A percentile compares a stretch with the other conserved stretches of the same genome.
phyloP scores from a whole-genome alignment of 2,113 vertebrate genomes.

The Eulemur rufifrons region DNA sequence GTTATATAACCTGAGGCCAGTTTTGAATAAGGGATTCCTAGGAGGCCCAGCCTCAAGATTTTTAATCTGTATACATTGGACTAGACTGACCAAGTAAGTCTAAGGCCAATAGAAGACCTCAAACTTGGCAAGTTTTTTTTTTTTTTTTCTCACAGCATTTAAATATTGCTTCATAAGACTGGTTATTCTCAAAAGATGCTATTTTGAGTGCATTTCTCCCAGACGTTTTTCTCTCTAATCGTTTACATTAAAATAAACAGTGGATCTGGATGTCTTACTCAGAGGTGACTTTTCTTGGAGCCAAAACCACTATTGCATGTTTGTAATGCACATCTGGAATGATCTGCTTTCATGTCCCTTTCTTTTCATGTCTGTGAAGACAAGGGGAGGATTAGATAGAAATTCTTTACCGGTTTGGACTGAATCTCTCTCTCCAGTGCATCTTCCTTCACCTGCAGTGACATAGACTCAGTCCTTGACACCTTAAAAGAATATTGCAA shows the following conservation, averaged over 20 bases:
- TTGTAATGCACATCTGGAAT: background rate
- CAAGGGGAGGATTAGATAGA: background rate
- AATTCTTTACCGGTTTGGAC: background rate
- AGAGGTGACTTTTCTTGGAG: background rate
- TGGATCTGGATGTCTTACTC: background rate
- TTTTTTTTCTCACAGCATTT: background rate
- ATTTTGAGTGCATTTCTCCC: background rate
- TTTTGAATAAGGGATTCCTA: background rate
- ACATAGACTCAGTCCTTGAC: background rate
- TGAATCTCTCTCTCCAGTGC: background rate
- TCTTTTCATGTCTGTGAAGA: background rate
- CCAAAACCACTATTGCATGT: background rate
- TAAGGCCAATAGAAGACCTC: background rate
- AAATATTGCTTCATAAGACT: conserved; percentile 19
- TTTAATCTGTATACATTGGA: background rate
- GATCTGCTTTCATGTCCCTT: background rate
- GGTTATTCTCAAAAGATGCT: conserved; percentile 8
- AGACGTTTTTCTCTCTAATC: background rate
- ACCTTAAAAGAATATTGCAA: background rate
- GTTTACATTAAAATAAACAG: conserved; percentile 53
- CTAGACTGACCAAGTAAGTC: background rate
- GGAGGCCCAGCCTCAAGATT: background rate
- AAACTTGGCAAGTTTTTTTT: background rate
- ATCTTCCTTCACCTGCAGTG: background rate
- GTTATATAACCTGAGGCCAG: too few species aligned